Conservation (phyloP, 2,888 invertebrate genomes). For the Dorcus parallelipipedus region DNA sequence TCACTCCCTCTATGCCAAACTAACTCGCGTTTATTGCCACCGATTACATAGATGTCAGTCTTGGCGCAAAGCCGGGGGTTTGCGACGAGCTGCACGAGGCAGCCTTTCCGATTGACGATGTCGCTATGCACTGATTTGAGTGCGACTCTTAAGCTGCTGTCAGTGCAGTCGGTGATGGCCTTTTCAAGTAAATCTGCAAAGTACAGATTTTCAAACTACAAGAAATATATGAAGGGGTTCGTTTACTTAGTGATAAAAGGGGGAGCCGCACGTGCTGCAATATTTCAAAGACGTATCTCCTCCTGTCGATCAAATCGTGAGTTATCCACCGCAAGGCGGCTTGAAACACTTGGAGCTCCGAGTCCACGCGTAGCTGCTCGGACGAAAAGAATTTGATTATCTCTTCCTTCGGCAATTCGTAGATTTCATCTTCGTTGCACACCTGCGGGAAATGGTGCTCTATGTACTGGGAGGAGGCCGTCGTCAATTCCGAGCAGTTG, state of each 20-base stretch:
- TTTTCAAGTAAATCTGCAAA: constrained; percentile 65
- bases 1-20: constrained; percentile 73
- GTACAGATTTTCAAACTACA: neutral
- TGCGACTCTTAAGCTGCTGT: constrained; percentile 74
- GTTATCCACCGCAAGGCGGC: constrained; percentile 86
- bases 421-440: constrained; percentile 77
- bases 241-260: constrained; percentile 64
- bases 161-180: constrained; percentile 72
- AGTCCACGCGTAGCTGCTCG: constrained; percentile 83
- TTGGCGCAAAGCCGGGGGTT: constrained; percentile 82
- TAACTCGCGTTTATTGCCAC: constrained; percentile 81
- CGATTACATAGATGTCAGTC: constrained; percentile 83
- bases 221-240: neutral
- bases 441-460: constrained; percentile 83
- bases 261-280: constrained; percentile 78
- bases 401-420: constrained; percentile 75
- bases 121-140: constrained; percentile 76
- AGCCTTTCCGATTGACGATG: constrained; percentile 71
- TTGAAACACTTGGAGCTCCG: constrained; percentile 84
- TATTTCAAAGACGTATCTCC: constrained; percentile 83
- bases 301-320: constrained; percentile 72
- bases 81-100: constrained; percentile 70
- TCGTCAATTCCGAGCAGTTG: constrained; percentile 73
- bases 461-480: constrained; percentile 76
- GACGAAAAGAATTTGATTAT: constrained; percentile 76